Evolutionary conservation across 2,888 invertebrate species (phyloP), one percentile per base, ranked within the genome.

Genomic region (Agrochola litura): DNA sequence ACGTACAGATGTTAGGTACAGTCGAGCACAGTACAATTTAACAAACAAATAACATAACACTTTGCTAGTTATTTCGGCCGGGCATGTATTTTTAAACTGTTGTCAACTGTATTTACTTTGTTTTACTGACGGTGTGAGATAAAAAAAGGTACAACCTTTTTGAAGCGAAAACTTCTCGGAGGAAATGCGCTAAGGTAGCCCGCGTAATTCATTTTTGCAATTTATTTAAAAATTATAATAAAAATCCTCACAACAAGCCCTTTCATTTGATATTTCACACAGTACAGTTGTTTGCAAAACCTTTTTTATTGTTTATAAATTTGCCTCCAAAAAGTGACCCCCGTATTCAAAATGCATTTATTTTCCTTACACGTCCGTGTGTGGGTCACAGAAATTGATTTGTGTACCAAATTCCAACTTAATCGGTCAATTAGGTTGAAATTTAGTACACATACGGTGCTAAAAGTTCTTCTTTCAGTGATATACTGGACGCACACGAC

Each of bases 51-150:
- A 81, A 74, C 58, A 46, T 72, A 49, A 54, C 54, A 12, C 30
- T 6, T 0, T 14, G 6, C 60, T 63, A 71, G 58, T 65, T 66
- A 68, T 65, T 73, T 37, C 25, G n/a, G 1, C 12, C 14, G 9
- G 6, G 58, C 12, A 63, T 77, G 65, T 77, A 76, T 77, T 76
- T 76, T 74, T 75, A 82, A 80, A 80, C 82, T 76, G 82, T 54
- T 22, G 46, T 19, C 54, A 30, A 65, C 46, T 67, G 54, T 56
- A 43, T 60, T 79, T 65, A n/a, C 25, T 2, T 43, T 61, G 54
- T 60, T 71, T 6, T 49, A 19, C 8, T 22, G 14, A 64, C 0
- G 6, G 9, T 25, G 12, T 41, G 14, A n/a, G 61, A 69, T 79
- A 46, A 37, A 77, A 77, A 76, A 52, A 9, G 52, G 22, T 52